Evolutionary conservation across 1,140 invertebrate genomes (phyloP).

Genomic region (Glomeris maerens): DNA sequence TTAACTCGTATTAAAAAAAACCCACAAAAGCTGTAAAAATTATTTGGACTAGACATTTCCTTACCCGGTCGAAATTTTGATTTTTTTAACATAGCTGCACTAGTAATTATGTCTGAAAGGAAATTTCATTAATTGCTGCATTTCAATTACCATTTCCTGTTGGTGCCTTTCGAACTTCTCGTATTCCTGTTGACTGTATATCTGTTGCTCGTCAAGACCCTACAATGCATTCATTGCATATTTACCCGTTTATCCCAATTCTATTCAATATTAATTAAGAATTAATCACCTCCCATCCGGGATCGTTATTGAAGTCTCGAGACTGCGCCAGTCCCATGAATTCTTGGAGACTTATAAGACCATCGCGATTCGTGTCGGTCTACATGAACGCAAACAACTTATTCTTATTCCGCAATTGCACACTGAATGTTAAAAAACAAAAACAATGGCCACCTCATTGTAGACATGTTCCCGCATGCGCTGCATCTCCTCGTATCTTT

Average conservation of each 20-base stretch:
- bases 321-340: conserved; percentile 70
- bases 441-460: conserved; percentile 43
- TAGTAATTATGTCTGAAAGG: conserved; percentile 12
- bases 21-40: background rate
- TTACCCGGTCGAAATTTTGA: conserved; percentile 3
- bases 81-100: conserved; percentile 20
- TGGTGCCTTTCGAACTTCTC: conserved; percentile 49
- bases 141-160: conserved; percentile 45
- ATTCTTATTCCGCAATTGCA: no score
- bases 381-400: no score
- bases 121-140: conserved; percentile 41
- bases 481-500: conserved; percentile 92
- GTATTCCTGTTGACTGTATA: conserved; percentile 70
- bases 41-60: background rate
- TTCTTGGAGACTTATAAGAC: conserved; percentile 82
- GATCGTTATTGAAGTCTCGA: conserved; percentile 71
- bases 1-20: conserved; percentile 2
- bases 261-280: conserved; percentile 5
- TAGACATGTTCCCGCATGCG: conserved; percentile 96
- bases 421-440: no score
- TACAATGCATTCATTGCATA: conserved; percentile 4
- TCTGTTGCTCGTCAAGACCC: conserved; percentile 52
- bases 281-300: conserved; percentile 60
- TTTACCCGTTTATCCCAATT: background rate
- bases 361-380: conserved; percentile 74